Evolutionary conservation across 2,888 invertebrate species (phyloP), one percentile per base, ranked within the genome.

Genomic region (Lepidocyrtoides sp.): DNA sequence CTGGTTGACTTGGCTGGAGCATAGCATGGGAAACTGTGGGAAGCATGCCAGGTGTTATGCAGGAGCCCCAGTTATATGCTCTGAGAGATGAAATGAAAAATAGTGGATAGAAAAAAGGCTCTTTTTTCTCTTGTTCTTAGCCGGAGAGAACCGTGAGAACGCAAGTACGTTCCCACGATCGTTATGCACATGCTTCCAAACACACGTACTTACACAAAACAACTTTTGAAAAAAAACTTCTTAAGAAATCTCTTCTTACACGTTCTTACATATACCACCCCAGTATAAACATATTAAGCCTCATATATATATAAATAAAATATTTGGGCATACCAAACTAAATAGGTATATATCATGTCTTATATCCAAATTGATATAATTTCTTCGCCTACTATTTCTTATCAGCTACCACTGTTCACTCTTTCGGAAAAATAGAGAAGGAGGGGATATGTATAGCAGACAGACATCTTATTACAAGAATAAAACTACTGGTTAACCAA

Each of bases 31-130:
- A 93, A 90, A 89, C 90, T 90, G 87, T 91, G 91, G 91, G 92
- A 89, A 88, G 89, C 90, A 91, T 92, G 93, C 93, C 93, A 93
- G 93, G 93, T 93, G 93, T 93, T 93, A 84, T 91, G 93, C 92
- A 93, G 92, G 92, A 92, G 91, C 89, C 84, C 89, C 87, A 75
- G 91, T 85, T 89, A 87, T 82, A 82, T 85, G 87, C 85, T 82
- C 63, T 66, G 63, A 66, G 75, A 82, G 84, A 89, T 89, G 91
- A 87, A 86, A 92, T 93, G 93, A 92, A 92, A 93, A 93, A 91
- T 93, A 92, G 91, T 77, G 84, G 89, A 92, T 91, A 89, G 92
- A 93, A 93, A 93, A 93, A 93, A 93, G 84, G 82, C 87, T 85
- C 92, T 92, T 91, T 90, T 89, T 85, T 54, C 72, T 83, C 69